Evolutionary conservation across 2,113 vertebrate genomes (phyloP).

Genomic region (Monarcha castaneiventris): DNA sequence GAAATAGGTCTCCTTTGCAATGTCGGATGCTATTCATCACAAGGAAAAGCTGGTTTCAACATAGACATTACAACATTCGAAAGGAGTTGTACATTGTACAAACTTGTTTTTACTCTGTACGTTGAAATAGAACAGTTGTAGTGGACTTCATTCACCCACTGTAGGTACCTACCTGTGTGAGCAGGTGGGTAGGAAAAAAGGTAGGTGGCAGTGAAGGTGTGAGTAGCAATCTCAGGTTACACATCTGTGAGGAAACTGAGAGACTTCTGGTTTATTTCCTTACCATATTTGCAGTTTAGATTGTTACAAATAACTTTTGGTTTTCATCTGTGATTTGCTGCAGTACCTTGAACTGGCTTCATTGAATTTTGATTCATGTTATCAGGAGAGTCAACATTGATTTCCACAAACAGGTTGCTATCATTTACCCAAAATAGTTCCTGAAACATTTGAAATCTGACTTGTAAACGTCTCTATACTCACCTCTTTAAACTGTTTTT

Average conservation of each 20-base stretch:
- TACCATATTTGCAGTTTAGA: neutral
- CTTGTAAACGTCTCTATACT: neutral
- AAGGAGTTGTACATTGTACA: neutral
- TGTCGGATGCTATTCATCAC: neutral
- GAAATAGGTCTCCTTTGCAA: neutral
- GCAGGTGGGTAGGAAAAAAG: neutral
- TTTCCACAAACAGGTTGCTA: neutral
- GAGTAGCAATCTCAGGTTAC: neutral
- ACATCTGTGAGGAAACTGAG: neutral
- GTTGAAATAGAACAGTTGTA: neutral
- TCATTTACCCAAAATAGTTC: neutral
- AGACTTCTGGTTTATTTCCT: neutral
- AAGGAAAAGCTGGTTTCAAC: neutral
- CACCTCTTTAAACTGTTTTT: neutral
- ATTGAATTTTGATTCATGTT: neutral
- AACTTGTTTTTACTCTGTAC: too few relatives aligned
- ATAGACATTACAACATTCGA: neutral
- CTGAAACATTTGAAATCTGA: neutral
- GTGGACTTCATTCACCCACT: neutral
- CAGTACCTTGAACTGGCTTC: neutral
- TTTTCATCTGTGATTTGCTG: neutral
- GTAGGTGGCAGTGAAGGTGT: neutral
- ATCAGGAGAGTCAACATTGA: neutral
- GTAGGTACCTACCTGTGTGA: neutral
- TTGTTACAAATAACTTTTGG: neutral